A percentile compares a stretch with the other conserved stretches of the same genome.
These are phyloP conservation scores for Oceanodroma tethys DNA, from an alignment of 2,113 vertebrate species.

Conservation along the genomic window DNA sequence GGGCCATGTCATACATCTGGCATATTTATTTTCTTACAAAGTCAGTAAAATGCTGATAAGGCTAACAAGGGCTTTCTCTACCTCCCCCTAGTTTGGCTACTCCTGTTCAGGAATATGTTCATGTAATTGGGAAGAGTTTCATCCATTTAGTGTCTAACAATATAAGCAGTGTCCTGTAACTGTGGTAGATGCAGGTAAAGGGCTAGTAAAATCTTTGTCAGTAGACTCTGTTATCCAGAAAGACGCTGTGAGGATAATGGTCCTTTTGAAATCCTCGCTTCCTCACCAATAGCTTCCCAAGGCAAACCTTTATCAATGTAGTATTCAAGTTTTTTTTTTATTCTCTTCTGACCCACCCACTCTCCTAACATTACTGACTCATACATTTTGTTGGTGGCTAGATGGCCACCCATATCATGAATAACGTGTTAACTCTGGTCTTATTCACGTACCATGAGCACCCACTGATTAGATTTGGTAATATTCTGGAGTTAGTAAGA, in stretches of 20 bases:
- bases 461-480: neutral
- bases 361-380: neutral
- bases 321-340: neutral
- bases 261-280: neutral
- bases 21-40: neutral
- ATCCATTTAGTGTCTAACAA: neutral
- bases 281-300: neutral
- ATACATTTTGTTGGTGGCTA: neutral
- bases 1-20: neutral
- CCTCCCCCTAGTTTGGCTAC: neutral
- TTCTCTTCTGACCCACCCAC: neutral
- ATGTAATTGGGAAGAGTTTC: neutral
- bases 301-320: neutral
- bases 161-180: neutral
- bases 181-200: neutral
- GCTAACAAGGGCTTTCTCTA: neutral
- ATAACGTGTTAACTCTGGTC: neutral
- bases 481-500: neutral
- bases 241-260: neutral
- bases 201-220: neutral
- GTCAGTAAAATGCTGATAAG: neutral
- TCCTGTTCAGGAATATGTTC: neutral
- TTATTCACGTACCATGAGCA: neutral
- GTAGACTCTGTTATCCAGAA: neutral
- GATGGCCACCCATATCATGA: neutral